Evolutionary conservation across 2,113 vertebrate species (phyloP).

Genomic region (Clinocottus analis): DNA sequence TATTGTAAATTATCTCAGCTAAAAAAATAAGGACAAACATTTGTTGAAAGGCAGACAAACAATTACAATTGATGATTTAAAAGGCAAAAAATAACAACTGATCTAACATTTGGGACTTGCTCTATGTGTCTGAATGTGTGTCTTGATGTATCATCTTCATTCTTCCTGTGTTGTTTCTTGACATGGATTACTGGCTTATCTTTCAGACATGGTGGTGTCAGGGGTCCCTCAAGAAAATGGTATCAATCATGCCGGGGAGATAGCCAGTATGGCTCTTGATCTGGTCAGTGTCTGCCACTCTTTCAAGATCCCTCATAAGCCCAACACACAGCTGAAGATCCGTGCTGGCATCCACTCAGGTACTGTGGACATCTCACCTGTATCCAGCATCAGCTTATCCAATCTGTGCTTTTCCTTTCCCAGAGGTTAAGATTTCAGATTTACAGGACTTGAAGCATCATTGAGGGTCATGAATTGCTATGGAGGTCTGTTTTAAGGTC

Average conservation of each 20-base stretch:
- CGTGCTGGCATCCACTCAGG: slow-evolving; percentile 84
- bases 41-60: background rate
- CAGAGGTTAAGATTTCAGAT: background rate
- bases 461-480: no score
- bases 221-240: slow-evolving; percentile 84
- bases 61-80: background rate
- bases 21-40: background rate
- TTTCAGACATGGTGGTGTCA: slow-evolving; percentile 85
- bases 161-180: slow-evolving; percentile 20
- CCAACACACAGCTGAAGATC: slow-evolving; percentile 82
- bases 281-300: slow-evolving; percentile 78
- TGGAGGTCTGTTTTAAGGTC: no score
- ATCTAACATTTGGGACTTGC: no score
- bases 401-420: background rate
- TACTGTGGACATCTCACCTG: slow-evolving; percentile 31
- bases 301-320: slow-evolving; percentile 85
- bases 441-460: no score
- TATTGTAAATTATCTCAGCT: background rate
- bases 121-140: background rate
- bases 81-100: background rate
- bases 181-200: slow-evolving; percentile 5
- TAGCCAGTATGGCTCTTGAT: slow-evolving; percentile 84
- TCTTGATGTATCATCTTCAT: background rate
- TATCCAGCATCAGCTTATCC: background rate
- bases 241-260: slow-evolving; percentile 82